phyloP scores from a whole-genome alignment of 2,797 vertebrate genomes.

The Semotilus atromaculatus region DNA sequence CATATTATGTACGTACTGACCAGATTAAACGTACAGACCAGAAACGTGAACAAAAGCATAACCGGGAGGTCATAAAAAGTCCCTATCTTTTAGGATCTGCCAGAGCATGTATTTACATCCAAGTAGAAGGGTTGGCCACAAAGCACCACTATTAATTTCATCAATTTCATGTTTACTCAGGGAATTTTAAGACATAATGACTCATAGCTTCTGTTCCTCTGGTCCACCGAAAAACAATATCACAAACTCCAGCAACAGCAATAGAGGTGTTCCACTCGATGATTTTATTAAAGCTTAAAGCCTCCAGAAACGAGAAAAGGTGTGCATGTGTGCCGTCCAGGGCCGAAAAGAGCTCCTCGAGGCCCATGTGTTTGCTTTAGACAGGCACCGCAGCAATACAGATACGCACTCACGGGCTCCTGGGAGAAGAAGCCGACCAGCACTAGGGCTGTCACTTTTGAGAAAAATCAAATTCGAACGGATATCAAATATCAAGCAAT shows the following conservation, averaged over 20 bases:
- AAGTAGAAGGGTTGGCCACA: background rate
- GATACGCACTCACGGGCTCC: conserved; percentile 39
- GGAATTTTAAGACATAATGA: conserved; percentile 12
- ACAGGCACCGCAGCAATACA: background rate
- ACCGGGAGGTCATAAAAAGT: background rate
- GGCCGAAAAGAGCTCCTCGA: conserved; percentile 11
- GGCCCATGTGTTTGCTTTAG: conserved; percentile 34
- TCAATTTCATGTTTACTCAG: background rate
- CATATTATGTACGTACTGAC: no score
- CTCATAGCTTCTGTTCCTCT: conserved; percentile 5
- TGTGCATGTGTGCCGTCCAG: background rate
- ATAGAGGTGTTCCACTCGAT: background rate
- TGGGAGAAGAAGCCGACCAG: background rate
- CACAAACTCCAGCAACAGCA: background rate
- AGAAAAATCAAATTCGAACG: no score
- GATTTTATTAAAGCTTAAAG: background rate
- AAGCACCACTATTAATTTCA: background rate
- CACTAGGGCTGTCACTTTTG: no score
- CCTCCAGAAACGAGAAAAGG: background rate
- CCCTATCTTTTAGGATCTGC: background rate
- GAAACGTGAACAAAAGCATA: background rate
- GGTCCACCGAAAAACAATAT: background rate
- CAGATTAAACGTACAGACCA: background rate
- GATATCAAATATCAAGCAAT: no score
- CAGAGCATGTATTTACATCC: background rate